Evolutionary conservation across 2,888 invertebrate species (phyloP).

Genomic region (Drosophila kuntzei): DNA sequence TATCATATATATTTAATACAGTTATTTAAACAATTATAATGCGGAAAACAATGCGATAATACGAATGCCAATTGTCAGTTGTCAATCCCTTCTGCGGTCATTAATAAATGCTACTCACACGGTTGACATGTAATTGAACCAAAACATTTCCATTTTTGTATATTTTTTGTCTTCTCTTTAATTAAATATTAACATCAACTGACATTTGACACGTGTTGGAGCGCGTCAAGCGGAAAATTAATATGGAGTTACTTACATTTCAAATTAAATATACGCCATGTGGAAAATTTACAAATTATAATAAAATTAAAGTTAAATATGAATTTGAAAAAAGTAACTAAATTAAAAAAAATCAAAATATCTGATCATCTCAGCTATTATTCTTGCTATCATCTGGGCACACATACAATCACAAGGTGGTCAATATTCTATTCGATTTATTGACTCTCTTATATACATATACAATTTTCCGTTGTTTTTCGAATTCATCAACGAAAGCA

Average conservation of each 20-base stretch:
- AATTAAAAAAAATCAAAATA: no score
- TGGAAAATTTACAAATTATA: neutral
- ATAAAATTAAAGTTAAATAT: neutral
- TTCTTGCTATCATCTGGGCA: no score
- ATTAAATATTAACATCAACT: slow-evolving; percentile 30
- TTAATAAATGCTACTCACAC: slow-evolving; percentile 19
- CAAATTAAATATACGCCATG: slow-evolving; percentile 4
- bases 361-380: no score
- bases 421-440: neutral
- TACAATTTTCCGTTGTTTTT: neutral
- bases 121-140: slow-evolving; percentile 18
- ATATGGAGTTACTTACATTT: slow-evolving; percentile 16
- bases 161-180: neutral
- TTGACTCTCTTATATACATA: neutral
- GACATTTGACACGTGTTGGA: slow-evolving; percentile 24
- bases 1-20: neutral
- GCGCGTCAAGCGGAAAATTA: slow-evolving; percentile 4
- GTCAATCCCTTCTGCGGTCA: slow-evolving; percentile 31
- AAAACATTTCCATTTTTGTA: slow-evolving; percentile 18
- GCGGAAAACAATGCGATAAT: slow-evolving; percentile 1
- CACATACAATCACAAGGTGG: neutral
- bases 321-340: no score
- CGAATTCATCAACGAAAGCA: neutral
- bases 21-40: neutral
- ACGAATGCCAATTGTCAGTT: slow-evolving; percentile 29